Evolutionary conservation across 2,888 invertebrate genomes (phyloP), one percentile per base, ranked within the genome.

Genomic region (Plebejus anna): DNA sequence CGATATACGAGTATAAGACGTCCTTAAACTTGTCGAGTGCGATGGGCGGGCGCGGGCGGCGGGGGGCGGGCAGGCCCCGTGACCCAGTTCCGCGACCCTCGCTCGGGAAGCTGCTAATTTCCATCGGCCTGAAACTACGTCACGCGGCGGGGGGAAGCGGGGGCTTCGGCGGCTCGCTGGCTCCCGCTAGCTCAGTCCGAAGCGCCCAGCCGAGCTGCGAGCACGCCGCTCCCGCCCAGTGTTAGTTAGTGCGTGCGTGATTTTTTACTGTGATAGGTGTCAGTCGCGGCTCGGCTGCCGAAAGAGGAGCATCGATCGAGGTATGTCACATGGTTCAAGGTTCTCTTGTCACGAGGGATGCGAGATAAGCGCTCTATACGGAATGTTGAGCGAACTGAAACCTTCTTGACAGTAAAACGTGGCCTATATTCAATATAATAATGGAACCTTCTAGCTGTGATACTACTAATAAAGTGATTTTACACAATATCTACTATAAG

Each of bases 281-380:
- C 94, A 95, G 94, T 94, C 89, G 88, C 90, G 90, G 88, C 88
- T 88, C 90, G 92, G 91, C 89, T 92, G 91, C 89, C 90, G 90
- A 91, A 92, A 92, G 89, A 89, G 89, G 92, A 92, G 87, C 92
- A 93, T 93, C 90, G 93, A 92, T 92, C 88, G 89, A 93, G 93
- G 93, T 93, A 92, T 88, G 92, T 92, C 93, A 93, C 92, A 93
- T 92, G 93, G 92, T 92, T 92, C 93, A 94, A 94, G 93, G 93
- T 87, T 92, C 92, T 92, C 90, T 91, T 6, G 6, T 51, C 51
- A 51, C 51, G 13, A 11, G 6, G 51, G 51, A 13, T 51, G 51
- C 51, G 22, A 22, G 32, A 16, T 55, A 4, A 55, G 16, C 55
- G 55, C 55, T 55, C 55, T 55, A 55, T 55, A 16, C 55, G 55